Conservation (phyloP, 2,113 vertebrate species). For the Malaclemys terrapin region DNA sequence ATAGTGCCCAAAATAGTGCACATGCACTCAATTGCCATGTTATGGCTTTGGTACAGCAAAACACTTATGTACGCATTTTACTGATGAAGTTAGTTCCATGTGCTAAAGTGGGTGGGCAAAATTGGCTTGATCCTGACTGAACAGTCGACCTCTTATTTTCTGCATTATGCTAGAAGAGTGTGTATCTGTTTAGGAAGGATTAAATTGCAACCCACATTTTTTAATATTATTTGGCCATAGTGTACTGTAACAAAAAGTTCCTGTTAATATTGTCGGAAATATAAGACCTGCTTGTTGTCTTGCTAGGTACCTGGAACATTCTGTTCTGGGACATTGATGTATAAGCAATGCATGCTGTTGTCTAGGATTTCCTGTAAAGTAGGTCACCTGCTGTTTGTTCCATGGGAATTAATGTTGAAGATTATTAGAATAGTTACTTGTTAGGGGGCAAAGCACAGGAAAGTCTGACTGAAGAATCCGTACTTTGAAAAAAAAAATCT, state of each 20-base stretch:
- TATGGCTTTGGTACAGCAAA: not conserved
- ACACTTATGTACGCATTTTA: not conserved
- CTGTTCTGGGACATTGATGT: constrained; percentile 15
- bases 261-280: not conserved
- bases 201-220: not conserved
- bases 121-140: not conserved
- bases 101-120: not conserved
- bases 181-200: not conserved
- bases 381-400: constrained; percentile 77
- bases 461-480: not conserved
- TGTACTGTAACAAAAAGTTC: not conserved
- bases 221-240: not conserved
- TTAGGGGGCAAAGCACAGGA: not conserved
- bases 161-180: fast-evolving
- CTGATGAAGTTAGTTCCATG: not conserved
- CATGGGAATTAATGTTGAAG: constrained; percentile 21
- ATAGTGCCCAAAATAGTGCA: not conserved
- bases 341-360: constrained; percentile 37
- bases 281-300: not conserved
- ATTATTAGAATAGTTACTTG: constrained; percentile 7
- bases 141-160: not conserved
- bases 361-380: constrained; percentile 66
- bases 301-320: not conserved
- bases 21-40: not conserved
- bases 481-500: not conserved